phyloP scores from a whole-genome alignment of 2,113 vertebrate species.

The Sula dactylatra region DNA sequence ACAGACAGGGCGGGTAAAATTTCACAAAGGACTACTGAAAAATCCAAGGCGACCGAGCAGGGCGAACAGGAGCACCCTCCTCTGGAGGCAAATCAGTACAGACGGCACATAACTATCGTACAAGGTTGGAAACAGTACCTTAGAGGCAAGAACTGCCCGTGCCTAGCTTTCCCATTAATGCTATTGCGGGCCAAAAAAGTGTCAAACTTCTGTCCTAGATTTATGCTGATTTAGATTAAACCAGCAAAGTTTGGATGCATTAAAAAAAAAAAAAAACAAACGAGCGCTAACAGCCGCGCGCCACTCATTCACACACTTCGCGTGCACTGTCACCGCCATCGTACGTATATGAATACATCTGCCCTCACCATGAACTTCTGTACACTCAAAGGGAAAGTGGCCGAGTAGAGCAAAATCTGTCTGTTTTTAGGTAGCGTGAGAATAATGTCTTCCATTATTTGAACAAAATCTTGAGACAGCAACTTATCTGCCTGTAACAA shows the following conservation, averaged over 20 bases:
- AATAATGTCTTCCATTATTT: constrained; percentile 99
- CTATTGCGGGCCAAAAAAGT: accelerated
- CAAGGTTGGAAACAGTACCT: not conserved
- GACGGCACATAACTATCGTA: accelerated
- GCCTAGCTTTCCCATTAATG: not conserved
- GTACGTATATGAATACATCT: accelerated
- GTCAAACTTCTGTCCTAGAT: not conserved
- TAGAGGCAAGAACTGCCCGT: accelerated
- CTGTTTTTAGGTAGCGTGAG: constrained; percentile 94
- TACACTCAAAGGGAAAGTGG: constrained; percentile 97
- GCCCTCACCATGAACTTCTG: constrained; percentile 97
- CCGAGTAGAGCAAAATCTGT: constrained; percentile 98
- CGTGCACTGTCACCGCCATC: accelerated
- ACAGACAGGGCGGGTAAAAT: not conserved
- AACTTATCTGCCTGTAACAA: constrained; percentile 93
- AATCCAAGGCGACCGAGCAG: not conserved
- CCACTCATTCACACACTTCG: not conserved
- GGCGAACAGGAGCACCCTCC: not conserved
- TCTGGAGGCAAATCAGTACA: not conserved
- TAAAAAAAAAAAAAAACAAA: not conserved
- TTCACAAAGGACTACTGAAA: not conserved
- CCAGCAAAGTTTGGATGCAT: not conserved
- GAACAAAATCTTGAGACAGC: constrained; percentile 98
- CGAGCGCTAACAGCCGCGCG: not conserved
- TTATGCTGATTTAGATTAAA: not conserved